phyloP scores from a whole-genome alignment of 2,113 vertebrate species.

The Capreolus pygargus region DNA sequence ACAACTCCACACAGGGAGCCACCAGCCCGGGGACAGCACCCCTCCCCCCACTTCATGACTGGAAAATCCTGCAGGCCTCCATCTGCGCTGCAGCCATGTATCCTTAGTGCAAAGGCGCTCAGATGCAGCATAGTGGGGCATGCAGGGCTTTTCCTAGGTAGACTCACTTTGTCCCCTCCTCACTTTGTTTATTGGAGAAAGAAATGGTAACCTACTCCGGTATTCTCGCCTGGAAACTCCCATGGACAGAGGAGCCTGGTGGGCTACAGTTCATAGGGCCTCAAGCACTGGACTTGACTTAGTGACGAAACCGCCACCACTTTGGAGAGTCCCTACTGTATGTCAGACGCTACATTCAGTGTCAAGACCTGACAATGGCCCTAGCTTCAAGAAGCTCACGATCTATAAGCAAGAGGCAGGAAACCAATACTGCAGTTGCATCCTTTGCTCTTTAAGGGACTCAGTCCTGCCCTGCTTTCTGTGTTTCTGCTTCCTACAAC shows the following conservation, averaged over 20 bases:
- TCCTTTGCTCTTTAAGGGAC: not conserved
- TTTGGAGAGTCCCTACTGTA: not conserved
- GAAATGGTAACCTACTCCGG: not conserved
- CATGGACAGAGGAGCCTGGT: not conserved
- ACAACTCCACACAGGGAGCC: not conserved
- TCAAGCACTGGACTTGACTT: not conserved
- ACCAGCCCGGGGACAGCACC: not conserved
- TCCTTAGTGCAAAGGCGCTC: not conserved
- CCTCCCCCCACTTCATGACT: not conserved
- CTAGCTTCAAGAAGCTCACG: not conserved
- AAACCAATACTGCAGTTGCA: no score
- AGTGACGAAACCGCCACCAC: not conserved
- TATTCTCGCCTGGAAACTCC: not conserved
- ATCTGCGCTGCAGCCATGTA: not conserved
- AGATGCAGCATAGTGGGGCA: accelerated
- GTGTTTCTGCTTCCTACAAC: not conserved
- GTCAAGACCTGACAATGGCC: not conserved
- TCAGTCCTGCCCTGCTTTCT: not conserved
- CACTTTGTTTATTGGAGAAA: not conserved
- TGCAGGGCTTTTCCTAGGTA: not conserved
- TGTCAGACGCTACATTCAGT: not conserved
- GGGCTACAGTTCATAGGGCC: not conserved
- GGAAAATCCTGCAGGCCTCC: not conserved
- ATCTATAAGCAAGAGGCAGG: not conserved
- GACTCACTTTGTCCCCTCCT: not conserved